Percentiles rank a stretch among this genome's conserved stretches.
These are phyloP conservation scores for Pomatostomus ruficeps DNA, from an alignment of 2,113 vertebrate genomes.

Conservation along the genomic window DNA sequence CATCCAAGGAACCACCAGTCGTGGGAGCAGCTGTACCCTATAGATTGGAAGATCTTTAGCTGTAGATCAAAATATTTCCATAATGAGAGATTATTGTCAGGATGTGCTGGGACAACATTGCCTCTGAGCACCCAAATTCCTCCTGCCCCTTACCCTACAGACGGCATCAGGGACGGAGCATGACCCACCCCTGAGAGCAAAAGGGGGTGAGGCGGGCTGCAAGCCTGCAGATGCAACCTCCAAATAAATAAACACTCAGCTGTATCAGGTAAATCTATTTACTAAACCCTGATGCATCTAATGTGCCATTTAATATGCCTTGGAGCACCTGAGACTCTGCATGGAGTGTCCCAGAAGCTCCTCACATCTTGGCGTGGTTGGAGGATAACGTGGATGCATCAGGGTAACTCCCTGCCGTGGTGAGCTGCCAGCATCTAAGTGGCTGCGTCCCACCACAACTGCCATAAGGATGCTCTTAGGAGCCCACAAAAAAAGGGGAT, in stretches of 20 bases:
- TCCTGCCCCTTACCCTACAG: neutral
- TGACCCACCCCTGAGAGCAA: neutral
- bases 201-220: neutral
- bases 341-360: neutral
- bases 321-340: neutral
- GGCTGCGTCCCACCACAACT: neutral
- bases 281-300: neutral
- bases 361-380: accelerated
- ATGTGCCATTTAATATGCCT: neutral
- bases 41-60: neutral
- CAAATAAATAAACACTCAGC: neutral
- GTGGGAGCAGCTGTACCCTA: neutral
- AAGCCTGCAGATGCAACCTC: neutral
- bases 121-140: neutral
- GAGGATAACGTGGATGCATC: neutral
- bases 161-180: accelerated
- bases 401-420: neutral
- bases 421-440: neutral
- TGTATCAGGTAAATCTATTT: neutral
- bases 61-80: neutral
- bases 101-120: neutral
- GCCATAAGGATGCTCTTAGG: neutral
- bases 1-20: neutral
- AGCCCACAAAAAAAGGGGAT: neutral
- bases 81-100: neutral